phyloP scores from a whole-genome alignment of 2,797 vertebrate species.

The Acipenser ruthenus region DNA sequence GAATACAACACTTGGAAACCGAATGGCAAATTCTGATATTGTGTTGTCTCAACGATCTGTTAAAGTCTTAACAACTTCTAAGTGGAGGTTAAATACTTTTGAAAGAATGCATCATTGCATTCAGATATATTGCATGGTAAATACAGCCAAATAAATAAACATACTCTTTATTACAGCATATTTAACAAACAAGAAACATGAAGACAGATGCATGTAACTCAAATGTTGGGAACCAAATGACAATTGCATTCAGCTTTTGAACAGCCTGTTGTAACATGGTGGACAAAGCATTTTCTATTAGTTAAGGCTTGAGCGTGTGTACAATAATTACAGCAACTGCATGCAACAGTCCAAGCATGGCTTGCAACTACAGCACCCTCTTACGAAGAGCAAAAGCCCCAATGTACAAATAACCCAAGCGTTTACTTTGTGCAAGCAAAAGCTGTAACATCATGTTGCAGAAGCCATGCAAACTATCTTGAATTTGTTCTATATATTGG shows the following conservation, averaged over 20 bases:
- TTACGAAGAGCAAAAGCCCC: slow-evolving; percentile 17
- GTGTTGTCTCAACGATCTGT: no score
- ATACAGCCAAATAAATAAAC: neutral
- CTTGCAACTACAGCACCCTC: slow-evolving; percentile 8
- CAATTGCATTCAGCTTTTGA: slow-evolving; percentile 17
- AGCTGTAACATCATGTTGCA: slow-evolving; percentile 31
- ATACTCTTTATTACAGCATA: neutral
- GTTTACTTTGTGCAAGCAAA: slow-evolving; percentile 29
- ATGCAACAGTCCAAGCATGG: no score
- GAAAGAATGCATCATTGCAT: slow-evolving; percentile 3
- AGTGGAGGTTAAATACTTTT: slow-evolving; percentile 13
- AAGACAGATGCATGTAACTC: neutral
- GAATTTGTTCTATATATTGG: slow-evolving; percentile 27
- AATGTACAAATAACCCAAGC: slow-evolving; percentile 26
- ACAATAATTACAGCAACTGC: neutral
- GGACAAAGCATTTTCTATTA: slow-evolving; percentile 21
- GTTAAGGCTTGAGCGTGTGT: slow-evolving; percentile 14
- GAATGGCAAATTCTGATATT: no score
- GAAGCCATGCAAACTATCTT: slow-evolving; percentile 43
- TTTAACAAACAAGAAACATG: slow-evolving; percentile 7
- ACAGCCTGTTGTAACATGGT: slow-evolving; percentile 16
- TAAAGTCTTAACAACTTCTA: no score
- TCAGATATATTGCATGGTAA: neutral
- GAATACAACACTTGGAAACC: no score
- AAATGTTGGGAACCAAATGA: slow-evolving; percentile 7